These are phyloP conservation scores for Colossoma macropomum DNA, from an alignment of 2,113 vertebrate genomes.

Conservation along the genomic window DNA sequence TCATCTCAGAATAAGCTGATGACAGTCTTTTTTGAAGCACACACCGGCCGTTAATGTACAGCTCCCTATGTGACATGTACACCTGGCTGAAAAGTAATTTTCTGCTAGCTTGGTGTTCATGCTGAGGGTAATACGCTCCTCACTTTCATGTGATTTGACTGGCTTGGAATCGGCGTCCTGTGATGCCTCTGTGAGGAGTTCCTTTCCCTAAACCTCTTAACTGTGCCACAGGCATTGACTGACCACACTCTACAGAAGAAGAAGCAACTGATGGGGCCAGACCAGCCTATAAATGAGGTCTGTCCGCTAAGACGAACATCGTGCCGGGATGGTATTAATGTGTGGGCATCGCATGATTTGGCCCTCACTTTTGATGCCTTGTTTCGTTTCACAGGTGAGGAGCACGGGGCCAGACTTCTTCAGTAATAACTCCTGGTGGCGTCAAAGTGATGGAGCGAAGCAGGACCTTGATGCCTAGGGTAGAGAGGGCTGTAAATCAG, in stretches of 20 bases:
- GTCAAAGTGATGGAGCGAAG: slow-evolving; percentile 38
- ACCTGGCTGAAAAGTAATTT: background rate
- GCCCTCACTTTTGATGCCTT: background rate
- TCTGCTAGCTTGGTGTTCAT: background rate
- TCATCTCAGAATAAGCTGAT: background rate
- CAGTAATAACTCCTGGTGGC: slow-evolving; percentile 27
- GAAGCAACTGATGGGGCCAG: background rate
- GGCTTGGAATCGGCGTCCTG: background rate
- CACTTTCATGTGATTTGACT: background rate
- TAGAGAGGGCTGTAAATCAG: slow-evolving; percentile 40
- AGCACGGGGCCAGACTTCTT: slow-evolving; percentile 3
- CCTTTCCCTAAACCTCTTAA: background rate
- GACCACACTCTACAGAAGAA: background rate
- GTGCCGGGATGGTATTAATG: background rate
- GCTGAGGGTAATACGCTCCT: background rate
- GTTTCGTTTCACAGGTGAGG: slow-evolving; percentile 24
- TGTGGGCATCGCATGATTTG: background rate
- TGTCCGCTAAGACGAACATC: background rate
- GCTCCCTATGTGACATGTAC: background rate
- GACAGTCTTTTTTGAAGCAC: background rate
- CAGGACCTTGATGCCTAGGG: slow-evolving; percentile 36
- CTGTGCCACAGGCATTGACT: background rate
- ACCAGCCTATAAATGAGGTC: background rate
- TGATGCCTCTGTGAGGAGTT: background rate
- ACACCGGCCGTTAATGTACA: background rate